Evolutionary conservation across 2,113 vertebrate species (phyloP), one percentile per base, ranked within the genome.

Genomic region (Hippocampus mohnikei): DNA sequence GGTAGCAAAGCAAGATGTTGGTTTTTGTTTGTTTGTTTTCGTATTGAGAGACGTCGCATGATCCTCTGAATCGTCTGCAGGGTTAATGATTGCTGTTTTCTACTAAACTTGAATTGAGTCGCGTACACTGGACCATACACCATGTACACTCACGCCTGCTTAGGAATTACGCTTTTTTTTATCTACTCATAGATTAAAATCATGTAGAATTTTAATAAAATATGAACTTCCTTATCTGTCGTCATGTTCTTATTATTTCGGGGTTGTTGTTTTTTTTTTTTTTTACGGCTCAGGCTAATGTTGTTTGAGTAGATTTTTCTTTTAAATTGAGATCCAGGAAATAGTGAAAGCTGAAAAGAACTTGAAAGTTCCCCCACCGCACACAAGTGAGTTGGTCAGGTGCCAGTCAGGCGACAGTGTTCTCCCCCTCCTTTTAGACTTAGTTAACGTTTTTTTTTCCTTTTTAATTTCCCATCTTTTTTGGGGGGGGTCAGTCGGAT

Each of bases 101-200:
- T 40, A 53, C 73, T 82, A 87, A 89, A 91, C 88, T 90, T 91
- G 88, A 91, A 91, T 85, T 74, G 81, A 85, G 90, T 90, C 85
- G 78, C 81, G 88, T 88, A 89, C 90, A 91, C 90, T 91, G 90
- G 90, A 88, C 76, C 84, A 78, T 60, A 78, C 56, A 66, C 79
- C 50, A 85, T 88, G 81, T 87, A 89, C 86, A 83, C 81, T 81
- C 84, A 83, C 69, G 81, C 78, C 81, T 79, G 87, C 86, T 84
- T 88, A 82, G 81, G 73, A 85, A 80, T 81, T 86, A 80, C 1
- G 69, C 37, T 29, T 52, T 68, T 67, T 66, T 48, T 84, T 74
- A 37, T 37, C 33, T 78, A 79, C 53, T 75, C 73, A 81, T 86
- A 87, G 73, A 84, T 77, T 75, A 53, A 48, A 88, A 81, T 3